phyloP scores from a whole-genome alignment of 1,140 invertebrate genomes.

The Argopecten irradians region DNA sequence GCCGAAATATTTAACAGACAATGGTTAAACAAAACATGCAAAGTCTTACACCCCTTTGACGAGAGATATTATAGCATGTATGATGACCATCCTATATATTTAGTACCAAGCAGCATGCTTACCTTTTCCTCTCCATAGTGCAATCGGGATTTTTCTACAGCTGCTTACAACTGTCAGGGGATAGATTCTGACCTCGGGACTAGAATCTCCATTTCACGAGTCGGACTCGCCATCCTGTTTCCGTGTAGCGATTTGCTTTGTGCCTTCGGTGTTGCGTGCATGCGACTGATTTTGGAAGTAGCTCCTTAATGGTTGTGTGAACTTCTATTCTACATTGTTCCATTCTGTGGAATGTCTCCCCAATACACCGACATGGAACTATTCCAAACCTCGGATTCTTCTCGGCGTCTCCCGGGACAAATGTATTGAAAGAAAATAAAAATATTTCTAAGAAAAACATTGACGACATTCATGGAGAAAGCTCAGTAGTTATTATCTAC shows the following conservation, averaged over 20 bases:
- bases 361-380: neutral
- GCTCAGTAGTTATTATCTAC: neutral
- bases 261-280: neutral
- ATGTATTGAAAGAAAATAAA: conserved; percentile 19
- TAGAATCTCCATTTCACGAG: neutral
- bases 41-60: neutral
- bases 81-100: neutral
- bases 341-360: neutral
- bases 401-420: neutral
- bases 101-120: neutral
- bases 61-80: neutral
- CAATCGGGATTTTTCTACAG: neutral
- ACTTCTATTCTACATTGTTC: neutral
- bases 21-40: neutral
- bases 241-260: neutral
- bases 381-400: neutral
- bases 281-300: neutral
- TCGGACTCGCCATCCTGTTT: neutral
- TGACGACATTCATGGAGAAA: neutral
- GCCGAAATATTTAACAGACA: neutral
- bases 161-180: conserved; percentile 3
- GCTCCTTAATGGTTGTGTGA: neutral
- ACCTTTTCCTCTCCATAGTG: neutral
- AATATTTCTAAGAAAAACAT: neutral
- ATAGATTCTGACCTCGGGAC: neutral